Conservation (phyloP, 1,140 invertebrate genomes). For the Achatina immaculata region DNA sequence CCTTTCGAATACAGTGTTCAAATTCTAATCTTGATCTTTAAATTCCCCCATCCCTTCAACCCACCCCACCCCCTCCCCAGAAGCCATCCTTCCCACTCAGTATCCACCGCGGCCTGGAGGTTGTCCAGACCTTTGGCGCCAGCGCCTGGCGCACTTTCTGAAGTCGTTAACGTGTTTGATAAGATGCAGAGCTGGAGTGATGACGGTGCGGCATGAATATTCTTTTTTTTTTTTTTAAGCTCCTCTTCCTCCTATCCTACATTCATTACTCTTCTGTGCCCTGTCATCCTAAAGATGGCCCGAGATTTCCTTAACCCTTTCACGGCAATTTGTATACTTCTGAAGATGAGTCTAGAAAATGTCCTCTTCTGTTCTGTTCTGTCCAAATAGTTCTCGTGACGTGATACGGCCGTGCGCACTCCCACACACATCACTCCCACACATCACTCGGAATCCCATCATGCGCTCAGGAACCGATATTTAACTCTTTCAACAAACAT, state of each 20-base stretch:
- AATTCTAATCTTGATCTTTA: not conserved
- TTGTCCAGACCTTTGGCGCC: constrained; percentile 2
- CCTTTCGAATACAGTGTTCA: too few relatives aligned
- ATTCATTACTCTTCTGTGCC: not conserved
- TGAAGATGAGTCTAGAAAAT: not conserved
- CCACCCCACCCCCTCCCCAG: not conserved
- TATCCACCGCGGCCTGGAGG: not conserved
- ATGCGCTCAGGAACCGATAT: too few relatives aligned
- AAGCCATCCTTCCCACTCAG: not conserved
- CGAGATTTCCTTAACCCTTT: not conserved
- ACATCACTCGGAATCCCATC: too few relatives aligned
- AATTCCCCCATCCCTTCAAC: not conserved
- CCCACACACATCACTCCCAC: too few relatives aligned
- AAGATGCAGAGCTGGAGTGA: not conserved
- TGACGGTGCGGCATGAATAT: constrained; percentile 16
- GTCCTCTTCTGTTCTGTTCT: not conserved
- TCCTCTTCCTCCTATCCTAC: not conserved
- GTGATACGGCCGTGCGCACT: too few relatives aligned
- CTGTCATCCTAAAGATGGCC: not conserved
- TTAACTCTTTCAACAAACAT: too few relatives aligned
- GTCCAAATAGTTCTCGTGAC: too few relatives aligned
- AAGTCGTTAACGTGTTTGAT: constrained; percentile 5
- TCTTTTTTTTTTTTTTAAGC: not conserved
- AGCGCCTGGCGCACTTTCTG: not conserved
- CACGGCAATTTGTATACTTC: not conserved